phyloP scores from a whole-genome alignment of 2,113 vertebrate species.

The Sakesphorus luctuosus region DNA sequence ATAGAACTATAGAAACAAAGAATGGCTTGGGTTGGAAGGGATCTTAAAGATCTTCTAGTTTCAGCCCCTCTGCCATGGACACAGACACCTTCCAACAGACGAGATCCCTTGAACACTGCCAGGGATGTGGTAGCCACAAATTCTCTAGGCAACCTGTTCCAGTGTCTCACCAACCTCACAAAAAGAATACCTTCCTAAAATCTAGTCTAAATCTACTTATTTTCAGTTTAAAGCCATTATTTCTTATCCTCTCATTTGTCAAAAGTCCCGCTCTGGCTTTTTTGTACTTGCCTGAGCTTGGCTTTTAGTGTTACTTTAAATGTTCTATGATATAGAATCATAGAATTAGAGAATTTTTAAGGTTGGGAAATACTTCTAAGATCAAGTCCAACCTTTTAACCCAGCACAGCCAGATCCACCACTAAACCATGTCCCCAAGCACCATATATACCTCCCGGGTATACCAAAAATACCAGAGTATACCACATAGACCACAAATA shows the following conservation, averaged over 20 bases:
- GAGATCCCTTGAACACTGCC: not conserved
- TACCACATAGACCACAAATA: not conserved
- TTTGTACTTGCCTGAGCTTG: not conserved
- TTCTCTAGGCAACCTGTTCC: not conserved
- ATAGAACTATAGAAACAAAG: not conserved
- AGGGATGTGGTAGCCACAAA: too few species aligned
- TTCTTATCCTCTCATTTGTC: not conserved
- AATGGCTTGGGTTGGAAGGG: not conserved
- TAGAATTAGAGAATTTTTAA: not conserved
- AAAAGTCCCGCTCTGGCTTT: not conserved
- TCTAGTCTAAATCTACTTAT: not conserved
- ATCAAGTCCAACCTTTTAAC: not conserved
- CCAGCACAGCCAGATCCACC: not conserved
- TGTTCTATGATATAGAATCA: not conserved
- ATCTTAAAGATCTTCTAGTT: not conserved
- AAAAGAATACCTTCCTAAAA: not conserved
- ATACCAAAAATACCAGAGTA: too few species aligned
- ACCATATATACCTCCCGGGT: too few species aligned
- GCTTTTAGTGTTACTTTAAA: not conserved
- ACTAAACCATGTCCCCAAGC: not conserved
- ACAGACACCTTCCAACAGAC: not conserved
- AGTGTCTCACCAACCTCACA: not conserved
- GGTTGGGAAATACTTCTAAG: not conserved
- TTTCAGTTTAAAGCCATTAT: not conserved
- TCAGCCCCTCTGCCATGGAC: not conserved